These are phyloP conservation scores for Halocynthia aurantium DNA, from an alignment of 23 tunicate species.

Conservation along the genomic window DNA sequence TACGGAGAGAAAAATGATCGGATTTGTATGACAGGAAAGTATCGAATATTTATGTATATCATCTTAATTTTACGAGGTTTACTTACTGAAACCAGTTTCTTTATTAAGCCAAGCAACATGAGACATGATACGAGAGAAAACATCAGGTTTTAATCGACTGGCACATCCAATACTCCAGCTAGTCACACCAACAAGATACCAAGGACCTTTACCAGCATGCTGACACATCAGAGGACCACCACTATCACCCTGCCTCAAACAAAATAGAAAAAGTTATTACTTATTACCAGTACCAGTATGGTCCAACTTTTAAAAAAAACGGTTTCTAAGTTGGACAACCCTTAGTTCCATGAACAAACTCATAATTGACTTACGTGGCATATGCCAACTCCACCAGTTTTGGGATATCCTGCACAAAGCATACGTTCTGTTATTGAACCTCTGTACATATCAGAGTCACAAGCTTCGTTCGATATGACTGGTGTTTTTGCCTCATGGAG, in stretches of 20 bases:
- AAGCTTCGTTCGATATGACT: constrained; percentile 35
- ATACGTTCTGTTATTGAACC: constrained; percentile 48
- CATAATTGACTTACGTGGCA: constrained; percentile 53
- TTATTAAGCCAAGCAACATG: constrained; percentile 56
- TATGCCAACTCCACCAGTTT: constrained; percentile 60
- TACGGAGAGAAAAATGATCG: neutral
- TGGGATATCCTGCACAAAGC: constrained; percentile 82
- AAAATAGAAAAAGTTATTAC: neutral
- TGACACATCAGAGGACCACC: constrained; percentile 89
- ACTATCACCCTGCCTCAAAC: constrained; percentile 73
- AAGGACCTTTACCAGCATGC: constrained; percentile 37
- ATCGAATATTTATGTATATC: neutral
- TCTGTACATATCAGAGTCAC: constrained; percentile 31
- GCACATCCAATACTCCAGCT: constrained; percentile 98
- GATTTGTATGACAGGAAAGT: neutral
- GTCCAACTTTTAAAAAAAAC: neutral
- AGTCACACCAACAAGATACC: constrained; percentile 60
- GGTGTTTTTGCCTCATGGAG: constrained; percentile 55
- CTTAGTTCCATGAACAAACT: neutral
- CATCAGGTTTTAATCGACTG: constrained; percentile 54
- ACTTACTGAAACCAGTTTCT: constrained; percentile 57
- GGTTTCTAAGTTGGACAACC: neutral
- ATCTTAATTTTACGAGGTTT: neutral
- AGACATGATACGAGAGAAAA: constrained; percentile 49
- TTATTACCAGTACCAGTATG: neutral